Evolutionary conservation across 2,113 vertebrate species (phyloP), one percentile per base, ranked within the genome.

Genomic region (Sander lucioperca): DNA sequence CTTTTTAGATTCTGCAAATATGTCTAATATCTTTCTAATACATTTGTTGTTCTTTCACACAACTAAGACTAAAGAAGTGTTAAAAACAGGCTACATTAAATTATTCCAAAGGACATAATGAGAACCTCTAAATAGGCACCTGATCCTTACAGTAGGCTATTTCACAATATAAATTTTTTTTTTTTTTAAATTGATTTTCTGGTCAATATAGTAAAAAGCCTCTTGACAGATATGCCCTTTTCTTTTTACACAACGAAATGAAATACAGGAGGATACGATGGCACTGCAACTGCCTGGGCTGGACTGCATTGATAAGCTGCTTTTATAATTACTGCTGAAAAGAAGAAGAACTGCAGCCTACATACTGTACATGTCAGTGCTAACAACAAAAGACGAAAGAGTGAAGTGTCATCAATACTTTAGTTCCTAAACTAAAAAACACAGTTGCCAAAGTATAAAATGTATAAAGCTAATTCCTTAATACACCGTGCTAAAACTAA

Each of bases 281-380:
- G 4, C 19, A 7, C 8, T 15, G 21, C 61, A 57, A 47, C 23
- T 30, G 39, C n/a, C 5, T 39, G 18, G 43, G 50, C 1, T 6
- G 36, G 21, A 39, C 56, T 25, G 14, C 18, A 36, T 1, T 66
- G 36, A 63, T 11, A 30, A 57, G 23, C 14, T 77, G 13, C 67
- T 70, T 74, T 83, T 70, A 4, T 6, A 85, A 3, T 62, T 30
- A 51, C 65, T 56, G 36, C 48, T 79, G 43, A 62, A 74, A 30
- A 69, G 53, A 65, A 9, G 21, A 4, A 21, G 21, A 75, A 25
- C 5, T 30, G 10, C 45, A 66, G 45, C 33, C 18, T 11, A 15
- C 23, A 12, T 6, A 10, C 11, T 19, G n/a, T 53, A 19, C 1
- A 14, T 30, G 13, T 79, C 77, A 61, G 65, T 61, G 57, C 47